A percentile compares a stretch with the other conserved stretches of the same genome.
These are phyloP conservation scores for Zele albiditarsus DNA, from an alignment of 2,888 invertebrate genomes.

Conservation along the genomic window DNA sequence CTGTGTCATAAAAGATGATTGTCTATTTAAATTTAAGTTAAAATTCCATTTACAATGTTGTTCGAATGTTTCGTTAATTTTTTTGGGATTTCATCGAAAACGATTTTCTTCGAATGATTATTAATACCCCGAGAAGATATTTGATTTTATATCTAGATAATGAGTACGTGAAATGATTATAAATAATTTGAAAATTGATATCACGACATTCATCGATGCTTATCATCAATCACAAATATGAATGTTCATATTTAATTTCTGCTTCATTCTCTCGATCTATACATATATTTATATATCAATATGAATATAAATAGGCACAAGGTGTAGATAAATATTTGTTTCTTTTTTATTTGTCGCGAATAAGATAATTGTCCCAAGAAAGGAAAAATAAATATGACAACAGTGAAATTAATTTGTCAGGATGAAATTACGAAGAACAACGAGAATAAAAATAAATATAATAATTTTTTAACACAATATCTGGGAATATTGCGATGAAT, in stretches of 20 bases:
- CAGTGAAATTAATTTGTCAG: slow-evolving; percentile 24
- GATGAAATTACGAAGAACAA: not conserved
- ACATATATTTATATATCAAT: not conserved
- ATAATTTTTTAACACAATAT: slow-evolving; percentile 7
- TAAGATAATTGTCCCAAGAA: slow-evolving; percentile 21
- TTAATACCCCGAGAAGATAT: not conserved
- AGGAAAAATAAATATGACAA: slow-evolving; percentile 20
- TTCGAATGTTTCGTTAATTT: not conserved
- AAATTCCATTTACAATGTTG: not conserved
- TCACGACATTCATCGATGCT: not conserved
- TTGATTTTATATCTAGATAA: not conserved
- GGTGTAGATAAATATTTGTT: not conserved
- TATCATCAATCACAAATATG: not conserved
- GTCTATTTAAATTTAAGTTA: not conserved
- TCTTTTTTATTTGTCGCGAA: not conserved
- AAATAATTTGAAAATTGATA: not conserved
- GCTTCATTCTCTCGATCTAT: not conserved
- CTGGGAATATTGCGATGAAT: not conserved
- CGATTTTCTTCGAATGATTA: not conserved
- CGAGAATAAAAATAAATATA: not conserved
- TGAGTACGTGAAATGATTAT: not conserved
- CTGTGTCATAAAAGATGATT: not conserved
- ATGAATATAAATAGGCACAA: slow-evolving; percentile 3
- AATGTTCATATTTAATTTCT: not conserved
- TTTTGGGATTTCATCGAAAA: not conserved